Conservation (phyloP, 2,888 invertebrate genomes). For the Apotomis betuletana region DNA sequence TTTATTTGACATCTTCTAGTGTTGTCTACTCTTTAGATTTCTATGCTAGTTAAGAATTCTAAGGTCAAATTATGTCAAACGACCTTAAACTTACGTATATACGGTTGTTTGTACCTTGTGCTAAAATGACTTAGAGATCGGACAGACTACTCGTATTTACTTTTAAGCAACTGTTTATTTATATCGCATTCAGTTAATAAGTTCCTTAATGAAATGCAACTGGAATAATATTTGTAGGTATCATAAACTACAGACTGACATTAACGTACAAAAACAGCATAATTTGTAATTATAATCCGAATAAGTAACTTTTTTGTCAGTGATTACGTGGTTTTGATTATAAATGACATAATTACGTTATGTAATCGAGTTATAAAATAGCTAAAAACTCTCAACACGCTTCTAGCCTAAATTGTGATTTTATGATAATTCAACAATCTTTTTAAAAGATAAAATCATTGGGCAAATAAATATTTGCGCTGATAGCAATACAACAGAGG, state of each 20-base stretch:
- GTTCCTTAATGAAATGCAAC: not conserved
- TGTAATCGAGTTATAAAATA: conserved; percentile 11
- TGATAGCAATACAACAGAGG: conserved; percentile 11
- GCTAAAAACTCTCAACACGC: not conserved
- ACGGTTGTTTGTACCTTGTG: no score
- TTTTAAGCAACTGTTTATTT: not conserved
- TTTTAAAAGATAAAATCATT: conserved; percentile 21
- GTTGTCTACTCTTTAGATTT: no score
- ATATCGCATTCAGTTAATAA: not conserved
- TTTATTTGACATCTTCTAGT: no score
- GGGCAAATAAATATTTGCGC: conserved; percentile 19
- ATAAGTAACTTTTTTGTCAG: conserved; percentile 17
- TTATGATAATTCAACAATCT: conserved; percentile 3
- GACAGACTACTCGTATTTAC: no score
- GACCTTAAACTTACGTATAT: no score
- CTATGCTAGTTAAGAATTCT: no score
- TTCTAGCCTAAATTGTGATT: conserved; percentile 11
- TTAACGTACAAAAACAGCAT: conserved; percentile 5
- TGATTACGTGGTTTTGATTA: conserved; percentile 23
- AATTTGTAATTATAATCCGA: conserved; percentile 19
- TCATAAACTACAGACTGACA: conserved; percentile 4
- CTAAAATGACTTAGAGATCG: no score
- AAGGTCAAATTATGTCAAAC: no score
- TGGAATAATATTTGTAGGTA: not conserved
- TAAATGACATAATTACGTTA: conserved; percentile 29